These are phyloP conservation scores for Fregetta grallaria DNA, from an alignment of 2,113 vertebrate genomes.

Conservation along the genomic window DNA sequence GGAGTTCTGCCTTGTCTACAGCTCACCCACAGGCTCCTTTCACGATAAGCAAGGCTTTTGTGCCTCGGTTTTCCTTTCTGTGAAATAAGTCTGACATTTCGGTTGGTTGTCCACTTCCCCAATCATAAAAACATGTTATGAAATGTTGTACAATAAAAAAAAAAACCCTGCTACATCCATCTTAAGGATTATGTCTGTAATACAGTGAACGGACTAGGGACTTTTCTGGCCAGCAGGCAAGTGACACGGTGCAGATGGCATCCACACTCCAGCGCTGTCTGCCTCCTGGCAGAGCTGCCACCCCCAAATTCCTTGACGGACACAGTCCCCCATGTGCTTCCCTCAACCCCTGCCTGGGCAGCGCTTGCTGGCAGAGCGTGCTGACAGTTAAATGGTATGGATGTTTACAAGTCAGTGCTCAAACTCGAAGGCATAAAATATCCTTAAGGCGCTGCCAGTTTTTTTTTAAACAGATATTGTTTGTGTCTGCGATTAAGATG, in stretches of 20 bases:
- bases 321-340: fast-evolving
- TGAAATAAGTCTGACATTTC: neutral
- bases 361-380: too few relatives aligned
- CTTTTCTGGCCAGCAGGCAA: neutral
- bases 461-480: neutral
- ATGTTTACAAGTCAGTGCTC: neutral
- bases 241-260: neutral
- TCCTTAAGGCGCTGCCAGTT: too few relatives aligned
- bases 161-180: neutral
- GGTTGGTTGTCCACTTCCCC: neutral
- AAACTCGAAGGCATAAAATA: neutral
- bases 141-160: neutral
- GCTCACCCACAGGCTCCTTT: neutral
- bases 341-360: neutral
- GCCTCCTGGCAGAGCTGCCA: too few relatives aligned
- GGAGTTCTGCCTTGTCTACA: neutral
- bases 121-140: neutral
- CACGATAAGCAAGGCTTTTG: neutral
- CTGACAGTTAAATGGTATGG: neutral
- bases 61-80: neutral
- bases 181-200: neutral
- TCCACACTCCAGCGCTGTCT: fast-evolving
- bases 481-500: neutral
- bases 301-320: neutral
- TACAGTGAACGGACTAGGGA: fast-evolving